Conservation (phyloP, 2,888 invertebrate genomes). For the Agapetus fuscipes region DNA sequence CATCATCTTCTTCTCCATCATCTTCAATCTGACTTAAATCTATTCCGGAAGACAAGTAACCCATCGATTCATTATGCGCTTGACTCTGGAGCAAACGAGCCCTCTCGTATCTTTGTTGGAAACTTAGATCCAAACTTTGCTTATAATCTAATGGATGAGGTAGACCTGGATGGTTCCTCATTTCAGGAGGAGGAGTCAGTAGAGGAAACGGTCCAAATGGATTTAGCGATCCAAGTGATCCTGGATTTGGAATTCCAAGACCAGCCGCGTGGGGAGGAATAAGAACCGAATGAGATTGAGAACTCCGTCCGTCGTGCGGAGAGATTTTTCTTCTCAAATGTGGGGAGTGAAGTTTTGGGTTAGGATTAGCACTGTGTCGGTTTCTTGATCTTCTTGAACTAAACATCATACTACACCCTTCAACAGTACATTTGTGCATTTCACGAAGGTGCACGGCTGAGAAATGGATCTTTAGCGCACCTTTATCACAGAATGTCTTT, state of each 20-base stretch:
- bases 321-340: slow-evolving; percentile 89
- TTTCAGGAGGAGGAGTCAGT: slow-evolving; percentile 58
- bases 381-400: slow-evolving; percentile 93
- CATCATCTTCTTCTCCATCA: slow-evolving; percentile 57
- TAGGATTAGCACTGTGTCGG: slow-evolving; percentile 95
- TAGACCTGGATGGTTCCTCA: slow-evolving; percentile 42
- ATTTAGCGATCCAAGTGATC: slow-evolving; percentile 50
- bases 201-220: slow-evolving; percentile 69
- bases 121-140: slow-evolving; percentile 50
- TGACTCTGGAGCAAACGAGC: slow-evolving; percentile 29
- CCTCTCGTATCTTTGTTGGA: slow-evolving; percentile 40
- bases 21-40: slow-evolving; percentile 37
- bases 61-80: slow-evolving; percentile 33
- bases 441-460: slow-evolving; percentile 97
- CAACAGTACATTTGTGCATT: slow-evolving; percentile 99
- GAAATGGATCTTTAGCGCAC: slow-evolving; percentile 97
- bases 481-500: slow-evolving; percentile 99
- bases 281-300: slow-evolving; percentile 74
- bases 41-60: slow-evolving; percentile 31
- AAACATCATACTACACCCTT: slow-evolving; percentile 99
- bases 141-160: slow-evolving; percentile 51
- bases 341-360: slow-evolving; percentile 95
- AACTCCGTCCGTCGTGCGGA: slow-evolving; percentile 85
- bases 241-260: slow-evolving; percentile 46
- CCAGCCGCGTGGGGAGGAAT: slow-evolving; percentile 61